phyloP scores from a whole-genome alignment of 1,140 invertebrate species.

The Rhopalosiphum padi region DNA sequence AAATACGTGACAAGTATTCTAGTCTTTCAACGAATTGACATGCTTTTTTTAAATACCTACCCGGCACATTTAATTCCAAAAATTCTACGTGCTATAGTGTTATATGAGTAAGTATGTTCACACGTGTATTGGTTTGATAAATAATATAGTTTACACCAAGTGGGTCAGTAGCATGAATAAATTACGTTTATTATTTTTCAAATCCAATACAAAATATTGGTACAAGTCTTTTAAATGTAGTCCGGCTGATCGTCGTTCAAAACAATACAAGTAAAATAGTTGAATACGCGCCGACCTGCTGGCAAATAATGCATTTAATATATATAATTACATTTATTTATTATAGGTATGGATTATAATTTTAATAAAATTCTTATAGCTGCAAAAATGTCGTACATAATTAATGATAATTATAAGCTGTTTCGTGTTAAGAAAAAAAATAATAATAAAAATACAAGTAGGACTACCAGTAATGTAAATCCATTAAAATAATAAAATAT shows the following conservation, averaged over 20 bases:
- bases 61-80: not conserved
- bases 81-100: not conserved
- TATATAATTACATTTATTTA: not conserved
- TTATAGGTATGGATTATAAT: not conserved
- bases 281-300: not conserved
- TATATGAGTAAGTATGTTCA: not conserved
- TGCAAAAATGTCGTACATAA: not conserved
- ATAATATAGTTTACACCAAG: constrained; percentile 2
- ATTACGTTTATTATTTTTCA: not conserved
- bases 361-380: not conserved
- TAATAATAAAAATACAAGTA: not conserved
- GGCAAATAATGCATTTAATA: not conserved
- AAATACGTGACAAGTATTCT: constrained; percentile 37
- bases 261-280: not conserved
- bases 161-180: constrained; percentile 21
- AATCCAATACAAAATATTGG: not conserved
- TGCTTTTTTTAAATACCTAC: not conserved
- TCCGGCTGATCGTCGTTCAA: not conserved
- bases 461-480: not conserved
- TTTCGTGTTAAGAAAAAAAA: not conserved
- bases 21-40: not conserved
- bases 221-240: not conserved
- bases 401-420: not conserved
- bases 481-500: not conserved
- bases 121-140: constrained; percentile 33